Evolutionary conservation across 64 coral and sea anemone species (phyloP), one percentile per base, ranked within the genome.

Genomic region (Montipora foliosa): DNA sequence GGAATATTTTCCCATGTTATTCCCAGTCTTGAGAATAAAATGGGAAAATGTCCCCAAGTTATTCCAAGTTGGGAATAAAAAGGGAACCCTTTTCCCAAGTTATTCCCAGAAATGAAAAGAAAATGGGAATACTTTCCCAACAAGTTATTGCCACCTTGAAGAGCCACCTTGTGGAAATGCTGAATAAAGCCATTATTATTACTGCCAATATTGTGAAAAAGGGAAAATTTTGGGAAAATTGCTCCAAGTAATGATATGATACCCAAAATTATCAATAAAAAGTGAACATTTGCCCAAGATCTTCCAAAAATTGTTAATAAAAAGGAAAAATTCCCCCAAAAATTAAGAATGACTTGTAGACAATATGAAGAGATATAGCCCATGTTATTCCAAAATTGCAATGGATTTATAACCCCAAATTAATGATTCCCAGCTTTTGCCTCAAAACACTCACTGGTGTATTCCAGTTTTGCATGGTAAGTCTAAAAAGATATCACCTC

Each of bases 291-390:
- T 84, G 5, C 57, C 15, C 55, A 66, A 84, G 57, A 67, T 84
- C 13, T 64, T 84, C 81, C 55, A 64, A 84, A 84, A 29, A 44
- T 84, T 84, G 81, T 64, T 3, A 84, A 84, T 66, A 67, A 84
- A 66, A 84, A 8, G 81, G 81, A 29, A 84, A 84, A n/a, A 84
- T 24, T 66, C 20, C 58, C 81, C 81, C 78, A 19, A 80, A 51
- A 51, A 80, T 80, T 80, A 9, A 49, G 46, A 80, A 80, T 51
- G 25, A 79, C 76, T 80, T 80, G 47, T 80, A 46, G 47, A 80
- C 47, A 80, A 80, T 80, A 80, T 58, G 78, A 51, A 51, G 78
- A 47, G 46, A 80, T 80, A 79, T 74, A 10, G n/a, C 71, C 71
- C 71, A 64, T 14, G 60, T 64, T 64, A 64, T 15, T 64, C 60